These are phyloP conservation scores for Nyctereutes procyonoides DNA, from an alignment of 2,113 vertebrate genomes.

Conservation along the genomic window DNA sequence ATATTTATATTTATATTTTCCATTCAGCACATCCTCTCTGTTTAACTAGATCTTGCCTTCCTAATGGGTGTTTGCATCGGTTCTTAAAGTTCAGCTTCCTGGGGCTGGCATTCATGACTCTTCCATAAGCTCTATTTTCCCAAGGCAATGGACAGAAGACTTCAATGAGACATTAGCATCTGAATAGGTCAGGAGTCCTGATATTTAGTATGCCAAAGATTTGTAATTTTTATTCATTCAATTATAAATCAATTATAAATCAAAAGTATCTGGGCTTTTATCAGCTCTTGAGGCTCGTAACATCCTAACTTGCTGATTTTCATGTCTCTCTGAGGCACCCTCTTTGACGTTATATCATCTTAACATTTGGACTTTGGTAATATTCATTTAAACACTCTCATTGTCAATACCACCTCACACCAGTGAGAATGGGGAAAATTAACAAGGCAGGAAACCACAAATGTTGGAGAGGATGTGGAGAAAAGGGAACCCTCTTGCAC, in stretches of 20 bases:
- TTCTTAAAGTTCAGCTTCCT: constrained; percentile 70
- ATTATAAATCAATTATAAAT: constrained; percentile 63
- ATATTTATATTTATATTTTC: constrained; percentile 65
- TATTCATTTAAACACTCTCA: not conserved
- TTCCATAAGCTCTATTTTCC: constrained; percentile 45
- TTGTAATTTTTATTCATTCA: constrained; percentile 69
- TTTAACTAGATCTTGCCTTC: constrained; percentile 62
- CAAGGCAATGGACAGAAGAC: constrained; percentile 16
- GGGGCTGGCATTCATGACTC: constrained; percentile 52
- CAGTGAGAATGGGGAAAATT: no score
- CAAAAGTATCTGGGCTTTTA: constrained; percentile 45
- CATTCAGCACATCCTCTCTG: not conserved
- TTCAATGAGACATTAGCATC: constrained; percentile 69
- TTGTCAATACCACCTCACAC: no score
- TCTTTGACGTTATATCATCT: not conserved
- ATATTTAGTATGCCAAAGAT: constrained; percentile 52
- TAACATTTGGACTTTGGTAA: not conserved
- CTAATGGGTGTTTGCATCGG: constrained; percentile 52
- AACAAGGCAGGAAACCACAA: no score
- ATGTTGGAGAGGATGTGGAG: no score
- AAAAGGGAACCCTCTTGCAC: no score
- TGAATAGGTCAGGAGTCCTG: constrained; percentile 63
- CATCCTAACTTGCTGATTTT: not conserved
- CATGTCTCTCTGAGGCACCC: not conserved
- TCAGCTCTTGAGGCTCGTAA: not conserved